Conservation (phyloP, 2,797 vertebrate genomes). For the Thamnophis elegans region DNA sequence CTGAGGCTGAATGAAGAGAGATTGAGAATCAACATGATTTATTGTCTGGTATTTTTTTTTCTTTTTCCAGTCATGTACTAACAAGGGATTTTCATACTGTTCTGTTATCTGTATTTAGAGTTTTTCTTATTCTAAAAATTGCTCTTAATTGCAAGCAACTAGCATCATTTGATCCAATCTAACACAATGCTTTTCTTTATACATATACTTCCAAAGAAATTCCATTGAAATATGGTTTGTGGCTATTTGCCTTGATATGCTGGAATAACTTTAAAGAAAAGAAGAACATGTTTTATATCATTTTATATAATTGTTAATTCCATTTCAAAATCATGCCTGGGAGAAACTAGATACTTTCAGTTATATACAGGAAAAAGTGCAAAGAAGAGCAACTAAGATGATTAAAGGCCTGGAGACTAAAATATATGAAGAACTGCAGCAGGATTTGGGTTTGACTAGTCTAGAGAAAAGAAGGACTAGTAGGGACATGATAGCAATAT, state of each 20-base stretch:
- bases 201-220: slow-evolving; percentile 32
- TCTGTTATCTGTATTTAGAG: slow-evolving; percentile 37
- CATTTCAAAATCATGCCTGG: slow-evolving; percentile 18
- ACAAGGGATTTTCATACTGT: slow-evolving; percentile 23
- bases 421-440: too few species aligned
- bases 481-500: too few species aligned
- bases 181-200: slow-evolving; percentile 14
- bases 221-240: slow-evolving; percentile 24
- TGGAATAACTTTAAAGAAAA: slow-evolving; percentile 13
- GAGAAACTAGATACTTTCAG: neutral
- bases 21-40: slow-evolving; percentile 22
- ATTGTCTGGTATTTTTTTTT: slow-evolving; percentile 11
- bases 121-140: slow-evolving; percentile 38
- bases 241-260: slow-evolving; percentile 8
- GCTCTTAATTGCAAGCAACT: slow-evolving; percentile 34
- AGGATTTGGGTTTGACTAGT: too few species aligned
- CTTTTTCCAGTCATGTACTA: slow-evolving; percentile 26
- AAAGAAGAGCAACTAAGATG: too few species aligned
- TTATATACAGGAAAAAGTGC: neutral
- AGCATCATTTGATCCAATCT: slow-evolving; percentile 21
- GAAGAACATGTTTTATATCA: neutral
- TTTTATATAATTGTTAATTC: slow-evolving; percentile 32
- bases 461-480: too few species aligned
- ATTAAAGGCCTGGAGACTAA: too few species aligned
- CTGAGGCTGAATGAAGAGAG: slow-evolving; percentile 28